phyloP scores from a whole-genome alignment of 2,797 vertebrate species.

The Platyrinchus mystaceus region DNA sequence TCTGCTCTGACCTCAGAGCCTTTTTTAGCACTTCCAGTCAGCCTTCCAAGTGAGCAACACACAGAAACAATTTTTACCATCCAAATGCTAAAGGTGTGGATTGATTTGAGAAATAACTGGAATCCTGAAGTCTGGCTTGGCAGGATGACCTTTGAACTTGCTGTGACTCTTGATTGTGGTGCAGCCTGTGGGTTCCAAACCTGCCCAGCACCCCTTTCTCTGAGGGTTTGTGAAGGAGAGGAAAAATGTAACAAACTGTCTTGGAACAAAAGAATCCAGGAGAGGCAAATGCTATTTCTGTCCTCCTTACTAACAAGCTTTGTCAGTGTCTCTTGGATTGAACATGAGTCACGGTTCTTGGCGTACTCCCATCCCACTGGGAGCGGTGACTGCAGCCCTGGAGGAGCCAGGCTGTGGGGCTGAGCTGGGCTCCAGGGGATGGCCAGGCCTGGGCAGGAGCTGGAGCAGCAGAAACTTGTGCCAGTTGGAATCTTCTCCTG shows the following conservation, averaged over 20 bases:
- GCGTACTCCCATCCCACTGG: slow-evolving; percentile 9
- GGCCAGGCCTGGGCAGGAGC: background rate
- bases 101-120: background rate
- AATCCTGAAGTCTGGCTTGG: background rate
- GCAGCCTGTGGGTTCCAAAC: background rate
- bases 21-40: background rate
- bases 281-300: slow-evolving; percentile 53
- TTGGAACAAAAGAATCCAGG: slow-evolving; percentile 29
- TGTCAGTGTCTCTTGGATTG: slow-evolving; percentile 47
- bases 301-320: slow-evolving; percentile 4
- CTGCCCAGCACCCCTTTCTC: background rate
- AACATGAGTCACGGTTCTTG: slow-evolving; percentile 62
- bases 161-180: fast-evolving
- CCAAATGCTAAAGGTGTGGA: background rate
- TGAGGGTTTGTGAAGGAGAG: background rate
- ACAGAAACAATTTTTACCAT: background rate
- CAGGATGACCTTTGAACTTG: background rate
- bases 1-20: background rate
- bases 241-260: background rate
- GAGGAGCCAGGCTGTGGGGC: background rate
- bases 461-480: background rate
- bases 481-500: background rate
- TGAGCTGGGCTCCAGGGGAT: background rate
- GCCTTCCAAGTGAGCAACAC: background rate
- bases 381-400: background rate